Base-by-base conservation (phyloP, 1,140 invertebrate genomes). In the Gerris buenoi region DNA sequence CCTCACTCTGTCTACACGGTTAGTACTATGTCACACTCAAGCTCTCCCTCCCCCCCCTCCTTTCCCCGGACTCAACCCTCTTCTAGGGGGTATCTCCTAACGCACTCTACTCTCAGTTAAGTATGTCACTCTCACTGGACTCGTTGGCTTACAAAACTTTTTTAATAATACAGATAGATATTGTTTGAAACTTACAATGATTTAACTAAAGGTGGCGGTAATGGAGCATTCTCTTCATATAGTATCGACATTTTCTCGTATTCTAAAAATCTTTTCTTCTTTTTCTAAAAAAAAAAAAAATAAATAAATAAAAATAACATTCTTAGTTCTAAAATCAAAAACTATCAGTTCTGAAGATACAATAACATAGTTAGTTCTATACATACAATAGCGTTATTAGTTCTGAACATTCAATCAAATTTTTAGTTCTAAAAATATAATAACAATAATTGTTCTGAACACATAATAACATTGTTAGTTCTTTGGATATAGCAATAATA, bases 151-250 rank as follows among this genome's bases (percentile, higher is more conserved):
- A n/a, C n/a, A n/a, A n/a, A n/a, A n/a, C n/a, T n/a, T n/a, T n/a
- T n/a, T n/a, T n/a, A n/a, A n/a, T n/a, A n/a, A n/a, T n/a, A n/a
- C n/a, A n/a, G n/a, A n/a, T n/a, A n/a, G n/a, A n/a, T n/a, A n/a
- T n/a, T n/a, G n/a, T n/a, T n/a, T n/a, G n/a, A n/a, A 56, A 56
- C 46, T 56, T 56, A 60, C 58, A 60, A 22, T 13, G 58, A 25
- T 60, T 13, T 5, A 25, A 22, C 23, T 14, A 70, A 15, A 0
- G 71, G 67, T 1, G 72, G 72, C 27, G 73, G 74, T 26, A 76
- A 71, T 23, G 72, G 75, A 27, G 74, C 74, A 66, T 76, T 72
- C 64, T 74, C 74, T 71, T 76, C 74, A 64, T 72, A 74, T 23
- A 76, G 62, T 63, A 74, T 73, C 0, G 71, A 71, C 69, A 76